Percentiles rank a stretch among this genome's conserved stretches.
Conservation (phyloP, 2,888 invertebrate species). For the Sphaerophoria rueppellii region DNA sequence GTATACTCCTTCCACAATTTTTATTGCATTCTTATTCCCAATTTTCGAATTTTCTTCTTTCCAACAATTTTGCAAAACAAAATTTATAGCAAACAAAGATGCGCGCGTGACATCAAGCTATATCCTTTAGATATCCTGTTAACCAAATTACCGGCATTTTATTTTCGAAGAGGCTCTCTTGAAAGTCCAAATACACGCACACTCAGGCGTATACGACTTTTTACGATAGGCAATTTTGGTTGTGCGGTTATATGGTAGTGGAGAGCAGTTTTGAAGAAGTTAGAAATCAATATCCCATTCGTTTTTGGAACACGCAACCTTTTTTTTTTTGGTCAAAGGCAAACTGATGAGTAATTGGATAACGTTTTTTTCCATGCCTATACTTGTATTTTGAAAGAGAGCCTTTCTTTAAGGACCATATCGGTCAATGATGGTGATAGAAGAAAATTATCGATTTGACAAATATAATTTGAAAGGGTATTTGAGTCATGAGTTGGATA, state of each 20-base stretch:
- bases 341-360: slow-evolving; percentile 59
- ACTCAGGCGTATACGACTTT: not conserved
- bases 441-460: slow-evolving; percentile 56
- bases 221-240: slow-evolving; percentile 6
- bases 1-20: slow-evolving; percentile 5
- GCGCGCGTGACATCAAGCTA: slow-evolving; percentile 47
- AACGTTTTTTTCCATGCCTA: not conserved
- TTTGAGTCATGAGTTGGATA: slow-evolving; percentile 26
- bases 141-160: slow-evolving; percentile 54
- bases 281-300: slow-evolving; percentile 59
- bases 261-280: slow-evolving; percentile 14
- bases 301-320: slow-evolving; percentile 52
- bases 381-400: not conserved
- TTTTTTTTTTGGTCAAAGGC: slow-evolving; percentile 29
- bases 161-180: slow-evolving; percentile 25
- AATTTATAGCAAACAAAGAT: slow-evolving; percentile 54
- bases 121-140: slow-evolving; percentile 17
- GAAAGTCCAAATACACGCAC: not conserved
- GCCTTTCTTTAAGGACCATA: slow-evolving; percentile 35
- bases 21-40: slow-evolving; percentile 55
- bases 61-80: slow-evolving; percentile 12
- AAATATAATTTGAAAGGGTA: slow-evolving; percentile 48
- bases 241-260: no score
- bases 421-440: slow-evolving; percentile 13
- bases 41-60: slow-evolving; percentile 36